These are phyloP conservation scores for Drosophila busckii DNA, from an alignment of 1,140 invertebrate genomes.

Conservation along the genomic window DNA sequence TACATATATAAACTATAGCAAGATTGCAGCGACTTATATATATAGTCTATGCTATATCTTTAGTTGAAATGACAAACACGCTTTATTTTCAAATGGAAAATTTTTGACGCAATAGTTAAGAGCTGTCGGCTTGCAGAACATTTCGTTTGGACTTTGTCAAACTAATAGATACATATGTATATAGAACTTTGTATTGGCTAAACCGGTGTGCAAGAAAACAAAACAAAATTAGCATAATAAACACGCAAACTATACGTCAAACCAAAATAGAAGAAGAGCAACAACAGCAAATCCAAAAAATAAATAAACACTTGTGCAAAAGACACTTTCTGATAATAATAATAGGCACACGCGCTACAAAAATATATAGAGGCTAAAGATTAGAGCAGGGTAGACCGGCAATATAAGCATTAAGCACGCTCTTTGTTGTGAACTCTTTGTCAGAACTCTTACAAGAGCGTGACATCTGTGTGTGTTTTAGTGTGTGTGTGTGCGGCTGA, in stretches of 20 bases:
- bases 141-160: constrained; percentile 21
- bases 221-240: constrained; percentile 6
- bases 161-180: background rate
- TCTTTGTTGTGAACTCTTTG: no score
- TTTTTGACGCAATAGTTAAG: constrained; percentile 17
- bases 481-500: no score
- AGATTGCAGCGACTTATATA: no score
- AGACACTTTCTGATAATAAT: constrained; percentile 38
- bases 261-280: constrained; percentile 37
- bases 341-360: constrained; percentile 46
- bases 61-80: no score
- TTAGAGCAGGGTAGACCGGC: constrained; percentile 34
- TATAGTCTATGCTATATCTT: no score
- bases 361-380: background rate
- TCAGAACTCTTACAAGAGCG: no score
- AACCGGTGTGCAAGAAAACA: constrained; percentile 3
- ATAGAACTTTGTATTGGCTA: constrained; percentile 48
- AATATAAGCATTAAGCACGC: no score
- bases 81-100: constrained; percentile 35
- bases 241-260: constrained; percentile 54
- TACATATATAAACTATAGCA: no score
- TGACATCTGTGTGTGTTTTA: no score
- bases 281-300: constrained; percentile 22
- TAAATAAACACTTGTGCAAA: background rate
- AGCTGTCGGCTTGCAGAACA: constrained; percentile 33